phyloP scores from a whole-genome alignment of 2,797 vertebrate genomes.

The Morelia viridis region DNA sequence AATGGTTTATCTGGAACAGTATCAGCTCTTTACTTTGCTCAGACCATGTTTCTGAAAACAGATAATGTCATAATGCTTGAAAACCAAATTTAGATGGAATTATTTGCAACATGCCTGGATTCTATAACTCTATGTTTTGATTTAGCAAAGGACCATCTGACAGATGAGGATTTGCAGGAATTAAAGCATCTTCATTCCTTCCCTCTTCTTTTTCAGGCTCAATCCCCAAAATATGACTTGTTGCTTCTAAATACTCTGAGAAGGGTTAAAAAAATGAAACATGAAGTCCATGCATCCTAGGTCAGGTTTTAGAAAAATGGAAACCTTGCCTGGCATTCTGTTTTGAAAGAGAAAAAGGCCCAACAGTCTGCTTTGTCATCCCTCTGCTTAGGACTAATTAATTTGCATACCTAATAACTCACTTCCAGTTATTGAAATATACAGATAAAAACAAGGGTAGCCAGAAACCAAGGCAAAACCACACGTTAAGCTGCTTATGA shows the following conservation, averaged over 20 bases:
- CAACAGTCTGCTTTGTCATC: constrained; percentile 52
- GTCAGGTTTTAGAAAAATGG: constrained; percentile 36
- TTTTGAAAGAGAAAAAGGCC: constrained; percentile 30
- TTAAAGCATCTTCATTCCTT: constrained; percentile 52
- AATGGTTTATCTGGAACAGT: neutral
- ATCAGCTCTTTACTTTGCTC: neutral
- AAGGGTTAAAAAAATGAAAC: constrained; percentile 49
- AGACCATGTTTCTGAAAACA: neutral
- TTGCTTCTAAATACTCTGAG: neutral
- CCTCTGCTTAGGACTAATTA: constrained; percentile 44
- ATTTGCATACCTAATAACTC: constrained; percentile 64
- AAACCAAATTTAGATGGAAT: constrained; percentile 23
- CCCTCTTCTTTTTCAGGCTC: constrained; percentile 42
- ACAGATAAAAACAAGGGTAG: constrained; percentile 62
- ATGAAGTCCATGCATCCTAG: constrained; percentile 45
- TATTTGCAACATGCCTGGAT: constrained; percentile 24
- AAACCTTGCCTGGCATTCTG: constrained; percentile 44
- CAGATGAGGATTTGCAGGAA: constrained; percentile 62
- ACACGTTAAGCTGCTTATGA: constrained; percentile 74
- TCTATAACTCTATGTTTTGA: constrained; percentile 46
- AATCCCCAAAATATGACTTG: constrained; percentile 9
- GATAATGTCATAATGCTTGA: constrained; percentile 9
- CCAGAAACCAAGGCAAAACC: constrained; percentile 71
- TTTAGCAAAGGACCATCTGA: constrained; percentile 50
- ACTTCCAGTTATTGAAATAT: constrained; percentile 62